Percentiles rank a stretch among this genome's conserved stretches.
Evolutionary conservation across 2,797 vertebrate species (phyloP).

Genomic region (Uromys caudimaculatus): DNA sequence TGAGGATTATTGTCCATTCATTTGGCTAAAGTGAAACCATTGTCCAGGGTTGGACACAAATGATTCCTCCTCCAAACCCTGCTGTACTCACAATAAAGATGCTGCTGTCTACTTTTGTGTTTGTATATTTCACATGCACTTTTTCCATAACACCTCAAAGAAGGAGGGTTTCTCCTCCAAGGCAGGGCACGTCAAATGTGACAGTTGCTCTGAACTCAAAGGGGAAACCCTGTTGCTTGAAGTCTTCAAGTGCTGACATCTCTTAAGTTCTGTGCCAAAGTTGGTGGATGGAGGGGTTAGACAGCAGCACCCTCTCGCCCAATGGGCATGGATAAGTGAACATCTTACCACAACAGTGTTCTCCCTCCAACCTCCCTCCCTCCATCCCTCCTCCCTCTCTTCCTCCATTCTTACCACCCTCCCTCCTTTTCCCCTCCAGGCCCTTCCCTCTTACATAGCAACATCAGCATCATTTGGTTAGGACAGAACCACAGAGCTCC

Average conservation of each 20-base stretch:
- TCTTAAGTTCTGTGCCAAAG: neutral
- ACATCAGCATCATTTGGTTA: neutral
- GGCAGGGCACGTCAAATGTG: neutral
- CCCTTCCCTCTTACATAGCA: neutral
- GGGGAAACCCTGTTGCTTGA: neutral
- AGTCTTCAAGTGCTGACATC: neutral
- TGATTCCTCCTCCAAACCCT: neutral
- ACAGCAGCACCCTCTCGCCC: neutral
- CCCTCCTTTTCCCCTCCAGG: too few relatives aligned
- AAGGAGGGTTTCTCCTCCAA: neutral
- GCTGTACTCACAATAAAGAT: neutral
- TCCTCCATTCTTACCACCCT: accelerated
- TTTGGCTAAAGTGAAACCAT: neutral
- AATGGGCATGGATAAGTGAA: neutral
- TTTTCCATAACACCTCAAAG: neutral
- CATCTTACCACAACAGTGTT: neutral
- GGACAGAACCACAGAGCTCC: neutral
- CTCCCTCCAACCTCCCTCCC: accelerated
- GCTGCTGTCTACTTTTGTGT: neutral
- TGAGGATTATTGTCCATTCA: accelerated
- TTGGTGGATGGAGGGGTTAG: neutral
- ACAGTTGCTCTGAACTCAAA: neutral
- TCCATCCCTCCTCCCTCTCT: accelerated
- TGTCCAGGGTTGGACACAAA: neutral
- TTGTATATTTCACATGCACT: neutral